Evolutionary conservation across 2,797 vertebrate genomes (phyloP).

Genomic region (Apogon talboti): DNA sequence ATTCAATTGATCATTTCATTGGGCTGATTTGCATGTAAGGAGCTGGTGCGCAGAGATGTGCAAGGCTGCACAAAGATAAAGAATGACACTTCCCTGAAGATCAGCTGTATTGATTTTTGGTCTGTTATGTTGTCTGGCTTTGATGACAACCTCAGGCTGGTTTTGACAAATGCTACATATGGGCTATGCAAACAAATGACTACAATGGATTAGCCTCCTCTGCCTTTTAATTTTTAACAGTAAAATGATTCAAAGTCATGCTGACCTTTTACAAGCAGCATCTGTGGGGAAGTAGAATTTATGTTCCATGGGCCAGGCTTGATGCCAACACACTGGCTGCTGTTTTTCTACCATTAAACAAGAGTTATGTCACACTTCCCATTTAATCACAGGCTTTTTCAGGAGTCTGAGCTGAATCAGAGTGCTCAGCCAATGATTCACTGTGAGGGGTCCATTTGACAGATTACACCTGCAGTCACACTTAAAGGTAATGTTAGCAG

Average conservation of each 20-base stretch:
- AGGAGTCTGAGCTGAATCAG: slow-evolving; percentile 65
- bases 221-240: slow-evolving; percentile 68
- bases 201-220: slow-evolving; percentile 67
- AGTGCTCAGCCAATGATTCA: slow-evolving; percentile 73
- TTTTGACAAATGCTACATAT: slow-evolving; percentile 62
- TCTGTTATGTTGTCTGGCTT: slow-evolving; percentile 7
- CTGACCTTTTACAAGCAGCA: slow-evolving; percentile 82
- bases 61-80: slow-evolving; percentile 53
- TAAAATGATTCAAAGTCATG: slow-evolving; percentile 80
- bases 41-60: slow-evolving; percentile 35
- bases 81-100: slow-evolving; percentile 50
- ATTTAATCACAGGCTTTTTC: slow-evolving; percentile 79
- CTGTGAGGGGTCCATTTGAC: slow-evolving; percentile 74
- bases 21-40: slow-evolving; percentile 65
- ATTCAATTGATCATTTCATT: slow-evolving; percentile 62
- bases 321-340: slow-evolving; percentile 73
- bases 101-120: slow-evolving; percentile 51
- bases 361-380: slow-evolving; percentile 82
- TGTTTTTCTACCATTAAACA: slow-evolving; percentile 84
- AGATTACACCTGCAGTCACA: slow-evolving; percentile 82
- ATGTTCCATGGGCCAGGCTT: slow-evolving; percentile 68
- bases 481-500: slow-evolving; percentile 79
- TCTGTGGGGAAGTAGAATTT: slow-evolving; percentile 75
- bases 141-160: slow-evolving; percentile 53
- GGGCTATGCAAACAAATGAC: slow-evolving; percentile 53